phyloP scores from a whole-genome alignment of 2,113 vertebrate genomes.

The Columbina picui region DNA sequence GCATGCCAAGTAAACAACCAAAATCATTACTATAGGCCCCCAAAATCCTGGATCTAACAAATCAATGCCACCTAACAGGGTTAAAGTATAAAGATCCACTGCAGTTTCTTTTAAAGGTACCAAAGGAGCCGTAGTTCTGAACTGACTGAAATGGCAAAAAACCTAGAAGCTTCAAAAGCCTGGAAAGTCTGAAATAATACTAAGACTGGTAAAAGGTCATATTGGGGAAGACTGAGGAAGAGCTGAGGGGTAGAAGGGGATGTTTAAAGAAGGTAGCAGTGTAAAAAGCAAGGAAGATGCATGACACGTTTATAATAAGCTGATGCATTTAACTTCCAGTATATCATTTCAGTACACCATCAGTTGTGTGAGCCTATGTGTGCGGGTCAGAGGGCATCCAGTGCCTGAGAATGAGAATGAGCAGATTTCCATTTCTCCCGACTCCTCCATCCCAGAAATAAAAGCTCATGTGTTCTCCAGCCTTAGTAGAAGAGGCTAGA shows the following conservation, averaged over 20 bases:
- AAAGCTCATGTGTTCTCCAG: not conserved
- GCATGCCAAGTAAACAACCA: accelerated
- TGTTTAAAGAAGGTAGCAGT: not conserved
- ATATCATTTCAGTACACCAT: not conserved
- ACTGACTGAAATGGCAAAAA: not conserved
- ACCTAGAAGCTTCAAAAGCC: not conserved
- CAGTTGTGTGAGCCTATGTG: accelerated
- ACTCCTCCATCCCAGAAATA: not conserved
- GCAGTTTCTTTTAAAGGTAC: not conserved
- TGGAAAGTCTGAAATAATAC: not conserved
- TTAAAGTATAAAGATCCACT: not conserved
- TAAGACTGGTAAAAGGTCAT: not conserved
- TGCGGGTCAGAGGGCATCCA: not conserved
- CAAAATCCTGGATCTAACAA: not conserved
- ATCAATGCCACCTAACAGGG: not conserved
- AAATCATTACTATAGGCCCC: not conserved
- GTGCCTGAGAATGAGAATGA: not conserved
- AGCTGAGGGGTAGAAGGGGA: not conserved
- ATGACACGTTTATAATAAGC: not conserved
- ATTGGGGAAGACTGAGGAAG: not conserved
- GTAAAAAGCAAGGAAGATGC: not conserved
- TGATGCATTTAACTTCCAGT: not conserved
- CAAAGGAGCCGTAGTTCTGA: not conserved
- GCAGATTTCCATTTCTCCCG: not conserved
- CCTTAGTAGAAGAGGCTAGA: not conserved